A percentile compares a stretch with the other conserved stretches of the same genome.
Evolutionary conservation across 30 jellyfish, hydroid and myxozoan species (phyloP).

Genomic region (Aurelia sp.): DNA sequence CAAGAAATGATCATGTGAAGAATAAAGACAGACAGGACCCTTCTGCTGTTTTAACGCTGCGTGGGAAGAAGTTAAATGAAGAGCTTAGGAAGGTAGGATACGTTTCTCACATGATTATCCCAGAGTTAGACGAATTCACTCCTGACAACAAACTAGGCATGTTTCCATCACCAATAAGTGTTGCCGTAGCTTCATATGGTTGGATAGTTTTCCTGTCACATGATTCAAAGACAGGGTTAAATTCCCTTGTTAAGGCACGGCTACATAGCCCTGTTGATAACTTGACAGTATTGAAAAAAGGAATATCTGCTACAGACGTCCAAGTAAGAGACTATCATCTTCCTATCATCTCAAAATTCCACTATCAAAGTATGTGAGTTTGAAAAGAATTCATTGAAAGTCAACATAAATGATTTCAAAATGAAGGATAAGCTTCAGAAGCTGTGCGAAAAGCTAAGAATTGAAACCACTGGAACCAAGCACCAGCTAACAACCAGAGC

Average conservation of each 20-base stretch:
- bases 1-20: constrained; percentile 46
- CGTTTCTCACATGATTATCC: constrained; percentile 41
- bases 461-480: constrained; percentile 17
- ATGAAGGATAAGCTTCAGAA: constrained; percentile 1
- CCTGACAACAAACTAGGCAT: constrained; percentile 21
- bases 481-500: constrained; percentile 10
- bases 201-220: constrained; percentile 14
- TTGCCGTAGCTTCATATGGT: constrained; percentile 37
- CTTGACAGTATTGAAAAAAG: not conserved
- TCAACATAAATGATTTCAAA: not conserved
- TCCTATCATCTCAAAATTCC: not conserved
- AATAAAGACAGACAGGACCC: constrained; percentile 66
- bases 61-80: not conserved
- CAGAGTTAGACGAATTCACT: constrained; percentile 30
- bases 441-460: not conserved
- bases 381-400: not conserved
- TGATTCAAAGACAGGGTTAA: not conserved
- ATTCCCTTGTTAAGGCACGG: constrained; percentile 3
- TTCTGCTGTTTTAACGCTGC: constrained; percentile 42
- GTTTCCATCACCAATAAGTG: constrained; percentile 28
- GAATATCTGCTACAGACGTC: not conserved
- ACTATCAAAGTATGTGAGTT: not conserved
- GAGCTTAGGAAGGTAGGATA: not conserved
- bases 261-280: constrained; percentile 45
- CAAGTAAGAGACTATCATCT: not conserved